Evolutionary conservation across 2,797 vertebrate species (phyloP).

Genomic region (Helarctos malayanus): DNA sequence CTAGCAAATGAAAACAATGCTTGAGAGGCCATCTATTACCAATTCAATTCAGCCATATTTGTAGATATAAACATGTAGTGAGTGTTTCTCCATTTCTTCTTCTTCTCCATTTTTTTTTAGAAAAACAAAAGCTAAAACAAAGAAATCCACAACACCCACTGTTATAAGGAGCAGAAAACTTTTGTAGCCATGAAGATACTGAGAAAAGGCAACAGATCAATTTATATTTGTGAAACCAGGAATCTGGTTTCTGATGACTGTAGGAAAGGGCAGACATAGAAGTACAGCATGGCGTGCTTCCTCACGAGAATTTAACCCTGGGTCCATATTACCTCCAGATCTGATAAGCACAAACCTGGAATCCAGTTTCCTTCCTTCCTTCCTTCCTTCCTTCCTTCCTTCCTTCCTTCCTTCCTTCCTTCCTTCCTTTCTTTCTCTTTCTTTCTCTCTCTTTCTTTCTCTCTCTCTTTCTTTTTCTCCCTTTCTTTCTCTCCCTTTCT

Average conservation of each 20-base stretch:
- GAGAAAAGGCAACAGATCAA: constrained; percentile 1
- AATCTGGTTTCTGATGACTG: background rate
- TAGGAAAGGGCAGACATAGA: background rate
- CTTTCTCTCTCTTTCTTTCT: too few species aligned
- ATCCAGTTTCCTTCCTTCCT: background rate
- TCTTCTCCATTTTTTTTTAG: background rate
- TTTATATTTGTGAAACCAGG: background rate
- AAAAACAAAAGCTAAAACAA: constrained; percentile 74
- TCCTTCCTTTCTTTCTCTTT: background rate
- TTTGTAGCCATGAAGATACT: background rate
- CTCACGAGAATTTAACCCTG: background rate
- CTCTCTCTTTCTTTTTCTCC: too few species aligned
- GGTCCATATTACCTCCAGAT: background rate
- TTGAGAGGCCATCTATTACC: constrained; percentile 71
- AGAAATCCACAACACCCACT: constrained; percentile 44
- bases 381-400: too few species aligned
- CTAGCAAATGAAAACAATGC: constrained; percentile 63
- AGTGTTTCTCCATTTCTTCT: constrained; percentile 62
- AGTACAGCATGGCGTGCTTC: background rate
- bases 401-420: too few species aligned
- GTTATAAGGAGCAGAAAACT: constrained; percentile 2
- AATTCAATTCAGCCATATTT: constrained; percentile 72
- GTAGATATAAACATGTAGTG: constrained; percentile 59
- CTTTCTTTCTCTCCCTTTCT: too few species aligned
- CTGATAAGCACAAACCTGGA: background rate